Evolutionary conservation across 2,888 invertebrate species (phyloP), one percentile per base, ranked within the genome.

Genomic region (Hydrotaea cyrtoneurina): DNA sequence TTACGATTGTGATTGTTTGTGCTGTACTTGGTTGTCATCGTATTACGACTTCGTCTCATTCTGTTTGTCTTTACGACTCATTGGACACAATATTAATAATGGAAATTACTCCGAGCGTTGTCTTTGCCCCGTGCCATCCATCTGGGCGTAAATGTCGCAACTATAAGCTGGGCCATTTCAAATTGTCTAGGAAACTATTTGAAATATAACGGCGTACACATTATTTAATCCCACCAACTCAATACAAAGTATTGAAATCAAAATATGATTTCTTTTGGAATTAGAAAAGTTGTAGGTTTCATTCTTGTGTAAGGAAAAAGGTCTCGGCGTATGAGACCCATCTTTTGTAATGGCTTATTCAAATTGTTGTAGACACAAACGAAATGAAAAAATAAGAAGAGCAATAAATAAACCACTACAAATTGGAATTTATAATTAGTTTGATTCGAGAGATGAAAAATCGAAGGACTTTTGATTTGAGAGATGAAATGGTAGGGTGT

Each of bases 81-180:
- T 66, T 66, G 66, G 66, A 11, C 66, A 17, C 15, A 66, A 66
- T 66, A 43, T 66, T 66, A 19, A 66, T 66, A 66, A 66, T 66
- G 66, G 21, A 66, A 66, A 66, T 66, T 39, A 66, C 43, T 43
- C 31, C 19, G 15, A 62, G 62, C 31, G 26, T 62, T 62, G 31
- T 31, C n/a, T 62, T n/a, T 1, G 17, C 1, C 31, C 62, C n/a
- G n/a, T 3, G 3, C 26, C 26, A 59, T 26, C 59, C 15, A 15
- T 15, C 23, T 59, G n/a, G n/a, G n/a, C 15, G 43, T 50, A 50
- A 50, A 31, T 57, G 55, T 19, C 2, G 10, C 55, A 57, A 21
- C 55, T 57, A n/a, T 17, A 36, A 10, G 62, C 8, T 11, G 62
- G 26, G 62, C 8, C n/a, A 31, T 62, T 13, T 23, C 36, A 26